Evolutionary conservation across 2,113 vertebrate genomes (phyloP).

Genomic region (zebrafish (Danio rerio)): DNA sequence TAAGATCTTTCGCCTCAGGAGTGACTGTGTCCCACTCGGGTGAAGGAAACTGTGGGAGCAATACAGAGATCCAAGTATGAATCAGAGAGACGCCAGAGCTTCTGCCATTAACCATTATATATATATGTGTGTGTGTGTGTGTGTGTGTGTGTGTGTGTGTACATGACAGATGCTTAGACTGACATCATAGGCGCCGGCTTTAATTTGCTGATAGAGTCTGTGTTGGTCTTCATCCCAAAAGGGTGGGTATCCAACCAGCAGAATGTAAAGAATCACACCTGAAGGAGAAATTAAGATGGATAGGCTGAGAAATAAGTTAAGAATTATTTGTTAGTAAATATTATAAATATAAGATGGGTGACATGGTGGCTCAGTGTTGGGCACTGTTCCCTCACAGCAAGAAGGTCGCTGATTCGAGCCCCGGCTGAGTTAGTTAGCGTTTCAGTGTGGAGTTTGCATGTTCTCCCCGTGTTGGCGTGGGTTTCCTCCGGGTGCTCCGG

Average conservation of each 20-base stretch:
- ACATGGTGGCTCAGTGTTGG: no score
- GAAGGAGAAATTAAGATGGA: background rate
- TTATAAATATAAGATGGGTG: no score
- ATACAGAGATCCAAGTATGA: background rate
- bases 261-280: conserved; percentile 80
- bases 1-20: conserved; percentile 57
- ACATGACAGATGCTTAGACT: conserved; percentile 50
- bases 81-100: background rate
- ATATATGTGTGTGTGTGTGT: no score
- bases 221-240: conserved; percentile 82
- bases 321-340: no score
- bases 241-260: conserved; percentile 77
- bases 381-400: no score
- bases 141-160: no score
- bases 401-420: no score
- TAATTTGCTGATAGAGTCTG: conserved; percentile 80
- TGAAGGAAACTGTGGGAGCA: conserved; percentile 52
- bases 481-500: no score
- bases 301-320: background rate
- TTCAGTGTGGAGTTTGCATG: no score
- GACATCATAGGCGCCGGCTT: conserved; percentile 78
- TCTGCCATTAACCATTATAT: background rate
- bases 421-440: no score
- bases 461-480: no score
- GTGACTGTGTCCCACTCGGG: conserved; percentile 59